These are phyloP conservation scores for Geococcyx californianus DNA, from an alignment of 2,113 vertebrate genomes.

Conservation along the genomic window DNA sequence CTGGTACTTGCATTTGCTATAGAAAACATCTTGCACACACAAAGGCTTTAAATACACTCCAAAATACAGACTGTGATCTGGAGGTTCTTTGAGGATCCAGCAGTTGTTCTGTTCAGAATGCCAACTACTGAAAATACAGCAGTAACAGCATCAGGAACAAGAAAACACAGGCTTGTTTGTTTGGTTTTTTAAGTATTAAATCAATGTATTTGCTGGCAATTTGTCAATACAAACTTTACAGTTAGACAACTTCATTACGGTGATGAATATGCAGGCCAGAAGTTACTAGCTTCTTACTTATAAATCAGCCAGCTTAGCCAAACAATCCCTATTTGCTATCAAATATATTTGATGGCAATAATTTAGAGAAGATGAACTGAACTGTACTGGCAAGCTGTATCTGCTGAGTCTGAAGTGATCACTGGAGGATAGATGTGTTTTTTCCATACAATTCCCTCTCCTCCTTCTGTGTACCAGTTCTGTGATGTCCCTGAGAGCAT, in stretches of 20 bases:
- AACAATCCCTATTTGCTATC: neutral
- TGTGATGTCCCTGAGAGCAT: neutral
- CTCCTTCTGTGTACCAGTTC: neutral
- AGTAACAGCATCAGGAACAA: neutral
- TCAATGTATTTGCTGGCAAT: neutral
- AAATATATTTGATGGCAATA: neutral
- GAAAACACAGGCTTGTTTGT: neutral
- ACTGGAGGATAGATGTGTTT: neutral
- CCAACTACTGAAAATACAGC: neutral
- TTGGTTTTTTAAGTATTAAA: neutral
- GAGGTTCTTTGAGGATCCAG: neutral
- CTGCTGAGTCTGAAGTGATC: neutral
- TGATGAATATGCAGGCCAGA: neutral
- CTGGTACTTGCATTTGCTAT: neutral
- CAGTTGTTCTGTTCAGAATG: neutral
- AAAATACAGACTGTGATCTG: neutral
- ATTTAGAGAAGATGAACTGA: neutral
- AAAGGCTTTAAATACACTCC: neutral
- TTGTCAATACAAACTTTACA: slow-evolving; percentile 31
- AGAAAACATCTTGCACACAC: neutral
- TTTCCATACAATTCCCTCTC: neutral
- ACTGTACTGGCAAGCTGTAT: neutral
- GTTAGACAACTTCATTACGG: slow-evolving; percentile 29
- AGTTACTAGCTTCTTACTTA: neutral
- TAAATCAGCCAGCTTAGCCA: neutral